Evolutionary conservation across 1,140 invertebrate species (phyloP), one percentile per base, ranked within the genome.

Genomic region (Leptestheria dahalacensis): DNA sequence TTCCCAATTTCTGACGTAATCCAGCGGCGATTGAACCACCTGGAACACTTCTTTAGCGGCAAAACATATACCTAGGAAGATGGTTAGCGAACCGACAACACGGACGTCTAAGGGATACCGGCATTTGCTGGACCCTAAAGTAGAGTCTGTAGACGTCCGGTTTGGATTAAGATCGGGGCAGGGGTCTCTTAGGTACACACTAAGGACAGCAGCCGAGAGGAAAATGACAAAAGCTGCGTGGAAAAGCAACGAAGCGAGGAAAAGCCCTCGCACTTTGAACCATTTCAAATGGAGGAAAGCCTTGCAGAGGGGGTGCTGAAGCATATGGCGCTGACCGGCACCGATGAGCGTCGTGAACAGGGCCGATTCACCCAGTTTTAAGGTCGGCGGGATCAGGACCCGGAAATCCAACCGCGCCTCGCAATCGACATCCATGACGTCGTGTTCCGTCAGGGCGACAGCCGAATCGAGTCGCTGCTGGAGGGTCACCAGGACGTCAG

Each of bases 211-310:
- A 1, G 84, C 69, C 1, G 84, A 86, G 2, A 89, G 74, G 64
- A 85, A 83, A 12, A 88, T 68, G 58, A 88, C 82, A 66, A 88
- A 88, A 47, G 86, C 77, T 57, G 86, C 79, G 69, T 85, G 88
- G 65, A 90, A 82, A 48, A 89, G 75, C 58, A 89, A 72, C 59
- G 86, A 76, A 1, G 81, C 84, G 4, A 88, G 81, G 66, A 90
- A 90, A 67, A 88, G 89, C 70, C 86, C 86, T n/a, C 86, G 75
- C 62, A 91, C 88, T 69, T 88, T 88, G 64, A 88, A 82, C 88
- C 88, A 91, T 69, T 90, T 89, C 15, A 89, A 77, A 66, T 88
- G 81, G 0, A 90, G 69, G 70, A 90, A 90, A 0, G 86, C 85
- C 3, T 85, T 84, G 65, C 86, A 88, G 1, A 90, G 67, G 0